These are phyloP conservation scores for Trematomus loennbergii DNA, from an alignment of 2,113 vertebrate genomes.

Conservation along the genomic window DNA sequence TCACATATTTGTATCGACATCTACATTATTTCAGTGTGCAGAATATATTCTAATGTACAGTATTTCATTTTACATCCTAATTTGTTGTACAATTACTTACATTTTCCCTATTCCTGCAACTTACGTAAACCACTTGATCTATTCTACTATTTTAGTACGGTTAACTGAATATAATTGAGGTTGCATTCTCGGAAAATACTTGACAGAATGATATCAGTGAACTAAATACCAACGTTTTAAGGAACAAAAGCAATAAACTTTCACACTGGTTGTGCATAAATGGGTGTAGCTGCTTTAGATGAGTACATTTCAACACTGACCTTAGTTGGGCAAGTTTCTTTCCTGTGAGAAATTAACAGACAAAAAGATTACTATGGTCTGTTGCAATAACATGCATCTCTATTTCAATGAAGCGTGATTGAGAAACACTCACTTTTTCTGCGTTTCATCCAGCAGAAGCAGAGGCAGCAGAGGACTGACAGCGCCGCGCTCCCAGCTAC, in stretches of 20 bases:
- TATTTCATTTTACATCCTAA: too few species aligned
- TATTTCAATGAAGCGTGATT: neutral
- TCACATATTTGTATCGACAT: too few species aligned
- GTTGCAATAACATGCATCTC: conserved; percentile 11
- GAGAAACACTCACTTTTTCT: conserved; percentile 73
- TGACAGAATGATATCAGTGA: neutral
- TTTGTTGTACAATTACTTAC: too few species aligned
- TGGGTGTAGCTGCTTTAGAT: conserved; percentile 33
- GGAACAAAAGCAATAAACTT: neutral
- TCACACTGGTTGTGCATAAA: neutral
- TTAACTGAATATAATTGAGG: too few species aligned
- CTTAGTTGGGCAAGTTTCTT: conserved; percentile 66
- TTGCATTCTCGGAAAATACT: too few species aligned
- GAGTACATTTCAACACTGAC: conserved; percentile 61
- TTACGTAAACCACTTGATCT: too few species aligned
- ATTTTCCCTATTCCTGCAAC: too few species aligned
- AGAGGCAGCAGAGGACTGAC: conserved; percentile 56
- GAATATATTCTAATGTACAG: too few species aligned
- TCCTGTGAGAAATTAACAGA: conserved; percentile 52
- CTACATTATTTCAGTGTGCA: neutral
- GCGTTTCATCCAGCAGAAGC: conserved; percentile 63
- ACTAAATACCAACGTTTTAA: neutral
- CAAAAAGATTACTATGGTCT: neutral
- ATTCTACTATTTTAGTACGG: too few species aligned
- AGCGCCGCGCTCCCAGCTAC: conserved; percentile 47